Percentiles rank a stretch among this genome's conserved stretches.
Conservation (phyloP, 2,797 vertebrate genomes). For the Clamator glandarius region DNA sequence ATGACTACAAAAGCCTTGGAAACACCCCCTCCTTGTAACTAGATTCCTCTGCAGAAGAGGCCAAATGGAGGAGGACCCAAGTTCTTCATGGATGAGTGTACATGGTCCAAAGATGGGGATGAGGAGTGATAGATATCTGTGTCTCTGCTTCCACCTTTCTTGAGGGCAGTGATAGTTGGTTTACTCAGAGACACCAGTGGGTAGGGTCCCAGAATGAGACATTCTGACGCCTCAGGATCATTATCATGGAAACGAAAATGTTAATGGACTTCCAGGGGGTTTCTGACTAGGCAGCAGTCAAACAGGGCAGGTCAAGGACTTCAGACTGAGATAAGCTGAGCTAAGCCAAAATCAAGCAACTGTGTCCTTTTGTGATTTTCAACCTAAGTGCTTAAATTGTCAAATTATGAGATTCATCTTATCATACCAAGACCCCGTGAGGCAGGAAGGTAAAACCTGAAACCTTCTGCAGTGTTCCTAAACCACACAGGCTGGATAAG, state of each 20-base stretch:
- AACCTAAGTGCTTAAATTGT: not conserved
- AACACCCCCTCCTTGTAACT: not conserved
- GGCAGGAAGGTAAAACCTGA: not conserved
- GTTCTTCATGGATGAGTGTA: not conserved
- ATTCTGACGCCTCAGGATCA: not conserved
- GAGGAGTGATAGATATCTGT: not conserved
- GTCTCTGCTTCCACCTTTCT: not conserved
- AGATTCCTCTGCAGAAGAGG: not conserved
- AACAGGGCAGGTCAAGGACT: not conserved
- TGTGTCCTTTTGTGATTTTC: not conserved
- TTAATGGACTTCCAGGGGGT: not conserved
- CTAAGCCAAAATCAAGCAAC: not conserved
- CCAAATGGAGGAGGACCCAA: not conserved
- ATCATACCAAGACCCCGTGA: not conserved
- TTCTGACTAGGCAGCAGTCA: not conserved
- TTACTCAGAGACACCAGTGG: too few relatives aligned
- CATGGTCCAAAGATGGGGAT: not conserved
- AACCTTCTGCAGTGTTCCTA: not conserved
- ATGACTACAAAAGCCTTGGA: not conserved
- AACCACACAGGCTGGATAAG: not conserved
- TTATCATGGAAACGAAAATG: not conserved
- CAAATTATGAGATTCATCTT: not conserved
- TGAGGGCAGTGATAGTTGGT: too few relatives aligned
- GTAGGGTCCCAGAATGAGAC: too few relatives aligned
- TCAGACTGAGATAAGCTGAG: not conserved